Percentiles rank a stretch among this genome's conserved stretches.
Conservation (phyloP, 2,113 vertebrate genomes). For the Benthochromis sp. region DNA sequence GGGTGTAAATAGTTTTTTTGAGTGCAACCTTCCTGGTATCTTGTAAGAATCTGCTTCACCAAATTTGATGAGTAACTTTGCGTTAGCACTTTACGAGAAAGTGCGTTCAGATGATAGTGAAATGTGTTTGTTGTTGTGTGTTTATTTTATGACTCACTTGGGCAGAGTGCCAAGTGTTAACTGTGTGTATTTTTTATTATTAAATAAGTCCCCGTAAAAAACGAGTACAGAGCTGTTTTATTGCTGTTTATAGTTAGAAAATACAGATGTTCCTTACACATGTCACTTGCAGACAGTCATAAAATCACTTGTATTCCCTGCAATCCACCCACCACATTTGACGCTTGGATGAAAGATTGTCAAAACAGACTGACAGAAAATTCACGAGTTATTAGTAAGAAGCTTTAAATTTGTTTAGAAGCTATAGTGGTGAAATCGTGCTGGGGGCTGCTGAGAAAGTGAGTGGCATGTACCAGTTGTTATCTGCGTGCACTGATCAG, state of each 20-base stretch:
- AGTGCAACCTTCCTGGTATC: not conserved
- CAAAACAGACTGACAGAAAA: not conserved
- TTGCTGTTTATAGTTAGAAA: not conserved
- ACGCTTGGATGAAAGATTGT: not conserved
- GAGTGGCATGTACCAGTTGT: too few species aligned
- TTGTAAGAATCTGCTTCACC: not conserved
- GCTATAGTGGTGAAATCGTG: fast-evolving
- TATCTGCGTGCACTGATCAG: not conserved
- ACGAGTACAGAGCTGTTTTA: not conserved
- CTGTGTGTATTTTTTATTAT: not conserved
- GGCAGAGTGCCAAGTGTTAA: not conserved
- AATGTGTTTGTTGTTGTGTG: not conserved
- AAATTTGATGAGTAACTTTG: not conserved
- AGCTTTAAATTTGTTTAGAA: not conserved
- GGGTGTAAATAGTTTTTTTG: not conserved
- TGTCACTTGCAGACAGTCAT: not conserved
- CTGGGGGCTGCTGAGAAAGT: not conserved
- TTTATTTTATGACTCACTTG: not conserved
- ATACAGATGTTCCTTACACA: not conserved
- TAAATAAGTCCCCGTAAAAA: not conserved
- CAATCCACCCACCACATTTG: not conserved
- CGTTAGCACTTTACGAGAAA: not conserved
- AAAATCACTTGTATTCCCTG: not conserved
- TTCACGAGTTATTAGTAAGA: not conserved
- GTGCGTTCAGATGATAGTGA: not conserved